Base-by-base conservation (phyloP, 1,140 invertebrate species). In the Apis dorsata region DNA sequence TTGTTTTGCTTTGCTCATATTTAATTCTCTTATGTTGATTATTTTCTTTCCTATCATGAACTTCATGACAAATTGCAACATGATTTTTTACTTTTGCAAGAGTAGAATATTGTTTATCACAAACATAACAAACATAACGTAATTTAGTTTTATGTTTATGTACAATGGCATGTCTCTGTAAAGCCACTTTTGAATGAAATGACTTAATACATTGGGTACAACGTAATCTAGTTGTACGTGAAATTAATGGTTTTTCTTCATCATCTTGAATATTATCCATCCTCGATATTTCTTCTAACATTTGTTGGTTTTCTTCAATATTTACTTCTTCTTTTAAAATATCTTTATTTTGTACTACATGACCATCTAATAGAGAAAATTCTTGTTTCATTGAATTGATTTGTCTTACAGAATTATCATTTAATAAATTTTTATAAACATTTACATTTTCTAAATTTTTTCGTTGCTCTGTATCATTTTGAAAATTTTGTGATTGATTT, bases 111-210 rank as follows among this genome's bases (percentile, higher is more conserved):
- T 92, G 88, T 73, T 92, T 87, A 44, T 92, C 86, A 63, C 92
- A 93, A 68, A 92, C 74, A 34, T 92, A 89, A 84, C 92, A 93
- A 51, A 90, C 86, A 53, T 92, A 93, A n/a, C 90, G 75, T 71
- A 89, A 75, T 81, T 91, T 89, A 12, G 88, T 83, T 44, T 91
- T 88, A 10, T 88, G 85, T 65, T 90, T 90, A 76, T 91, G 91
- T 66, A 91, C 70, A 9, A 79, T 86, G 44, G 82, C 71, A 68
- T 93, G 91, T 83, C 89, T 87, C n/a, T 91, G 85, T 13, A 93
- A 79, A 2, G 90, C 86, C 12, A 85, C 24, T 51, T 86, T 86
- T 13, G 89, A 89, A 17, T 78, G 63, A 72, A 93, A 93, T 11
- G 91, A 88, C 69, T 90, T 93, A 53, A 91, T 88, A 79, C 92